A percentile compares a stretch with the other conserved stretches of the same genome.
These are phyloP conservation scores for Potorous gilbertii DNA, from an alignment of 2,797 vertebrate genomes.

Conservation along the genomic window DNA sequence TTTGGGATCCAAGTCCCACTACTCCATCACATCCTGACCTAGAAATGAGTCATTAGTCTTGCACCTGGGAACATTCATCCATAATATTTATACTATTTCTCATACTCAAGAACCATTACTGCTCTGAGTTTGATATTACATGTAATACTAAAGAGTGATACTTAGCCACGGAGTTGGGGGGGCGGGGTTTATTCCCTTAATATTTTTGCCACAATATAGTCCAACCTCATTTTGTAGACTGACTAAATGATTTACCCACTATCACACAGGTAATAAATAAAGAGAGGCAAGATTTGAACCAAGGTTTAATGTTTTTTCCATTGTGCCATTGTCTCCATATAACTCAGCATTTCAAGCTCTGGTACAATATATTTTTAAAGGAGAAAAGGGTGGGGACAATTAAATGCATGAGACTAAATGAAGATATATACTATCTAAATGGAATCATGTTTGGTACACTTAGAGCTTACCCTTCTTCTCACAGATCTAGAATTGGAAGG, in stretches of 20 bases:
- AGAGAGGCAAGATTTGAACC: too few species aligned
- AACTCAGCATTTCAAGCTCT: not conserved
- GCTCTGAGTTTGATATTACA: not conserved
- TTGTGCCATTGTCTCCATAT: constrained; percentile 12
- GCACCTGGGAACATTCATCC: not conserved
- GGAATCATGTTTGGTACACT: not conserved
- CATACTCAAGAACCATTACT: not conserved
- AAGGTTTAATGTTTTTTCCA: too few species aligned
- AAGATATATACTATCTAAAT: not conserved
- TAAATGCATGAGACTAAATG: not conserved
- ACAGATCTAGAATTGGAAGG: too few species aligned
- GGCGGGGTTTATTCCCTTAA: too few species aligned
- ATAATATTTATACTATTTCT: not conserved
- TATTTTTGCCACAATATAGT: too few species aligned
- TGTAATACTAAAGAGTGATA: too few species aligned
- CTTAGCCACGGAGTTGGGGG: too few species aligned
- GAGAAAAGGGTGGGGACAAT: not conserved
- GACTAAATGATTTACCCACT: too few species aligned
- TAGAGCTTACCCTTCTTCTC: not conserved
- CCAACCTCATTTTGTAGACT: too few species aligned
- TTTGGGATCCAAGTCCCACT: too few species aligned
- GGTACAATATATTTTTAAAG: not conserved
- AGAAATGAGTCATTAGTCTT: not conserved
- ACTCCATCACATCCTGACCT: not conserved
- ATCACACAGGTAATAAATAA: too few species aligned